Evolutionary conservation across 2,113 vertebrate species (phyloP), one percentile per base, ranked within the genome.

Genomic region (Podocnemis expansa): DNA sequence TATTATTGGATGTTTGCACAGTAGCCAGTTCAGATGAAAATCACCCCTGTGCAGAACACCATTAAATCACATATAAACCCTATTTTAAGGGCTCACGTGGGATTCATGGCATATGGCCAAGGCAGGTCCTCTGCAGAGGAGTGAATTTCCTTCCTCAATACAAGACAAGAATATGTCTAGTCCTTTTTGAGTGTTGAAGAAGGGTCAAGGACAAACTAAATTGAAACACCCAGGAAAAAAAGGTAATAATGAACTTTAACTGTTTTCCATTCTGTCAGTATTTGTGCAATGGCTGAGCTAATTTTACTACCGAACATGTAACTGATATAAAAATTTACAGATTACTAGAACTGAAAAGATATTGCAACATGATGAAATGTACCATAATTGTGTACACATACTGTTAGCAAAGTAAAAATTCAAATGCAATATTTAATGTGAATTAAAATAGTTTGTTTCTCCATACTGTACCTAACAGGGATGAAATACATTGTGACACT

Each of bases 11-110:
- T 93, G 38, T 95, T 86, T 96, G 80, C 87, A 80, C 73, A 86
- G 91, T 47, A 94, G 88, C 86, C 79, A 93, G 52, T 85, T 88
- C 87, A 89, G 78, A 95, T 91, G 89, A 93, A 97, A 94, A 86
- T 90, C 83, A 90, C 45, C 84, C 91, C 70, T 80, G 16, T 43
- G 21, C 82, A 91, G 82, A 93, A 34, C 22, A 70, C 54, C 22
- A 34, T 87, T 82, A 70, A 67, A 19, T 45, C 45, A 73, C 0
- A 0, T 34, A 6, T 8, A 76, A 10, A 9, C 70, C 8, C 29
- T 27, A 29, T n/a, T 90, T 2, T 13, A 2, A 25, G 78, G 22
- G 5, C 25, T 93, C 63, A 19, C 38, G 2, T 79, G 38, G 54
- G 8, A 56, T 21, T 52, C n/a, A 43, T 2, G 49, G 4, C 10